Conservation (phyloP, 2,797 vertebrate species). For the Fistularia commersonii region DNA sequence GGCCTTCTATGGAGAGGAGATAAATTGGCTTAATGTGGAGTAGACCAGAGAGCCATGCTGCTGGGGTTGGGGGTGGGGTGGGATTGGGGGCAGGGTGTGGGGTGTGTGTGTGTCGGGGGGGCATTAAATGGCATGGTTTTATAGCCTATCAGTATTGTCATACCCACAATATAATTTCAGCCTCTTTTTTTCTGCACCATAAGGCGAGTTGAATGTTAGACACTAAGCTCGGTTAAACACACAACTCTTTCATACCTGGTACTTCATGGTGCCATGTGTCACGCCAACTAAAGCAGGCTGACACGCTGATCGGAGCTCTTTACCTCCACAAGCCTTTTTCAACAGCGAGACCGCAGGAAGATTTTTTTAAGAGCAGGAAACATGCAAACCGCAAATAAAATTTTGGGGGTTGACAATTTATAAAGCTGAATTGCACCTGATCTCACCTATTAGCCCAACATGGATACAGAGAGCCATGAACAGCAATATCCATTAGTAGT, state of each 20-base stretch:
- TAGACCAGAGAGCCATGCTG: conserved; percentile 41
- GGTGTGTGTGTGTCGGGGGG: too few relatives aligned
- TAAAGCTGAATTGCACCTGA: too few relatives aligned
- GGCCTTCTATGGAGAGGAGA: conserved; percentile 63
- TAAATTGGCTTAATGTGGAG: conserved; percentile 71
- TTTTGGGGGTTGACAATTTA: too few relatives aligned
- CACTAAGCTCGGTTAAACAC: conserved; percentile 65
- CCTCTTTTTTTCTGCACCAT: conserved; percentile 62
- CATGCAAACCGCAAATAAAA: too few relatives aligned
- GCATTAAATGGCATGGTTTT: conserved; percentile 71
- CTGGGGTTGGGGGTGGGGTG: not conserved
- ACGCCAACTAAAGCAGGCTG: conserved; percentile 13
- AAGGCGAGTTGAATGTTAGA: conserved; percentile 52
- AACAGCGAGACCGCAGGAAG: conserved; percentile 1
- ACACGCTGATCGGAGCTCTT: conserved; percentile 4
- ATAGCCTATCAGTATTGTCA: conserved; percentile 70
- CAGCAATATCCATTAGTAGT: conserved; percentile 50
- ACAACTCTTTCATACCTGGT: conserved; percentile 26
- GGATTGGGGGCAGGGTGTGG: not conserved
- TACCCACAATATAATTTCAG: conserved; percentile 55
- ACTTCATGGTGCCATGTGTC: conserved; percentile 34
- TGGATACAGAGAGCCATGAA: conserved; percentile 40
- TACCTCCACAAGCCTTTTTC: not conserved
- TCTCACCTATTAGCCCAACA: not conserved
- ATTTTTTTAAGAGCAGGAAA: conserved; percentile 2